Conservation (phyloP, 2,797 vertebrate species). For the Pitangus sulphuratus region DNA sequence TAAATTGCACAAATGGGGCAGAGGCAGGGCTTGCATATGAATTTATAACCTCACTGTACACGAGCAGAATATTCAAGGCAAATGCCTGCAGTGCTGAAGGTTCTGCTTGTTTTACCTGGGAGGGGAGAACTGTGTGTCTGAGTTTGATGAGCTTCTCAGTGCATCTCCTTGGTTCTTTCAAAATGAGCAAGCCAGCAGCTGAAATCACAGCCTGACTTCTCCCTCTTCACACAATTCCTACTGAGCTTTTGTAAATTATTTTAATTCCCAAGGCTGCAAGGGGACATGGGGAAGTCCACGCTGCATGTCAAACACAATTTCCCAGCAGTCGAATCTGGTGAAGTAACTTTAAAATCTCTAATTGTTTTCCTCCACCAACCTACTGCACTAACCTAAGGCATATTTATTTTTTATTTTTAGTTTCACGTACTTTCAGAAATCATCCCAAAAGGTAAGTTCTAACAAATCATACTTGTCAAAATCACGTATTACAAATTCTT, state of each 20-base stretch:
- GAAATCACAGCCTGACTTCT: background rate
- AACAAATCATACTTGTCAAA: background rate
- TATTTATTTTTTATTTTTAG: background rate
- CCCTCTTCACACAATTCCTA: background rate
- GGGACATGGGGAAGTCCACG: rapidly evolving
- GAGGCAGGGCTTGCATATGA: background rate
- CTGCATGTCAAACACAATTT: background rate
- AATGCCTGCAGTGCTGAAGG: background rate
- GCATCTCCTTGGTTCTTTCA: background rate
- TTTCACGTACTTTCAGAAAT: background rate
- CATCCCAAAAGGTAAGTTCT: background rate
- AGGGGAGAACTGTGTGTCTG: rapidly evolving
- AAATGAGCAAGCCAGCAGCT: rapidly evolving
- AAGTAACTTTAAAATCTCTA: background rate
- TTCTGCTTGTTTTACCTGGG: background rate
- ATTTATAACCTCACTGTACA: background rate
- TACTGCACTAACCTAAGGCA: background rate
- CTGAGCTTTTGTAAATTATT: background rate
- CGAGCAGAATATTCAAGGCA: background rate
- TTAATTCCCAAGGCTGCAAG: background rate
- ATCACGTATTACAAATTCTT: background rate
- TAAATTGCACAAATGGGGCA: background rate
- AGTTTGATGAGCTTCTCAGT: rapidly evolving
- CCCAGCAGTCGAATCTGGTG: background rate
- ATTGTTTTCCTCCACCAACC: background rate